These are phyloP conservation scores for Muntiacus reevesi DNA, from an alignment of 2,113 vertebrate species.

Conservation along the genomic window DNA sequence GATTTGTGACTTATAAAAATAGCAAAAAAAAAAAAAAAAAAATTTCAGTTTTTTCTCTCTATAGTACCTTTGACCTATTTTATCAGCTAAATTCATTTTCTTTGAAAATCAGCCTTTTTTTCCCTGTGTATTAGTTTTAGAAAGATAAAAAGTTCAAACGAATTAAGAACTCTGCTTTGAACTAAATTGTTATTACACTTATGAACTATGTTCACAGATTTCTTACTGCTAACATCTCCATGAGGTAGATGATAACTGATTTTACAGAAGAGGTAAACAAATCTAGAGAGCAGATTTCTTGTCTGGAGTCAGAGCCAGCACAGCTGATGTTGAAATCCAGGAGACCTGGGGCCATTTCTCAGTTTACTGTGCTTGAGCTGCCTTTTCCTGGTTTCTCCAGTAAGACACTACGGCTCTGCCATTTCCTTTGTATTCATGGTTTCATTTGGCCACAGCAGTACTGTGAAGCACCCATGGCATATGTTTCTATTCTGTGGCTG, in stretches of 20 bases:
- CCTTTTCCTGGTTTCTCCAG: neutral
- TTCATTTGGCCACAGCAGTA: neutral
- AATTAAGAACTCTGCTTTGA: neutral
- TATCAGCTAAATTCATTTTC: neutral
- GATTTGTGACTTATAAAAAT: neutral
- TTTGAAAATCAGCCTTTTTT: neutral
- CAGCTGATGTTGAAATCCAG: neutral
- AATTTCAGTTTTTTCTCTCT: neutral
- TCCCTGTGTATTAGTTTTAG: neutral
- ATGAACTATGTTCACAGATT: neutral
- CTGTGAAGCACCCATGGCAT: neutral
- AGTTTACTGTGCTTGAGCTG: neutral
- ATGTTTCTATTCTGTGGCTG: neutral
- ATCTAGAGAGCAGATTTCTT: neutral
- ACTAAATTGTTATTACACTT: neutral
- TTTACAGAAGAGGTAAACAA: neutral
- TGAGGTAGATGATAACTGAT: neutral
- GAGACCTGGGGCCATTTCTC: neutral
- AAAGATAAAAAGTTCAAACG: neutral
- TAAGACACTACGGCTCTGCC: neutral
- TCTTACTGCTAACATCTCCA: neutral
- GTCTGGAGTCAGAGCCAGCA: neutral
- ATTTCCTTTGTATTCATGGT: neutral
- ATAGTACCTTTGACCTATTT: neutral
- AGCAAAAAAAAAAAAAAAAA: neutral